phyloP scores from a whole-genome alignment of 2,113 vertebrate species.

The Plotosus lineatus region DNA sequence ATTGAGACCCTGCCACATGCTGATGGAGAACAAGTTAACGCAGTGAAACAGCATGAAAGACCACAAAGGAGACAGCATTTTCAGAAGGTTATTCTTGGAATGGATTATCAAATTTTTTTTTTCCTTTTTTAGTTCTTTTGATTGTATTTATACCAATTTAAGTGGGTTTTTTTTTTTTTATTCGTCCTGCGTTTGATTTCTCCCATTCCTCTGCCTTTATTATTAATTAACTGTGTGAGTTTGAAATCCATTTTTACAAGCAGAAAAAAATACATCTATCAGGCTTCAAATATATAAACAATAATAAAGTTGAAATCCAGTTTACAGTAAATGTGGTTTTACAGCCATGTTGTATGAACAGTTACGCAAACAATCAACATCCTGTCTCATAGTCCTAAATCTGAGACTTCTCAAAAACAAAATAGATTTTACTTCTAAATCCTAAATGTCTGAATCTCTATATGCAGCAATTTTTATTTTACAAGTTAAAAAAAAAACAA shows the following conservation, averaged over 20 bases:
- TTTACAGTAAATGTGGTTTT: conserved; percentile 81
- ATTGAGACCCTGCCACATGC: neutral
- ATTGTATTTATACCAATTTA: conserved; percentile 53
- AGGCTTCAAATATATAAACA: conserved; percentile 98
- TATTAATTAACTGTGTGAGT: conserved; percentile 97
- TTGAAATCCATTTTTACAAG: conserved; percentile 97
- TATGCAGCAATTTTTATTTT: conserved; percentile 13
- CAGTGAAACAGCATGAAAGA: too few species aligned
- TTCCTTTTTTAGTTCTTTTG: conserved; percentile 9
- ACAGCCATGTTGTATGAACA: conserved; percentile 85
- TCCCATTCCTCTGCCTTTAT: conserved; percentile 95
- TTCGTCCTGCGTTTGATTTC: conserved; percentile 46
- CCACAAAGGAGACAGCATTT: conserved; percentile 78
- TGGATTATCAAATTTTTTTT: conserved; percentile 70
- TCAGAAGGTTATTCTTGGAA: conserved; percentile 78
- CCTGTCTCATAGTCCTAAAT: conserved; percentile 9
- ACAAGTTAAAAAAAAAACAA: neutral
- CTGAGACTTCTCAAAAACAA: conserved; percentile 17
- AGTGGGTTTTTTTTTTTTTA: conserved; percentile 36
- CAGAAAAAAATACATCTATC: conserved; percentile 97
- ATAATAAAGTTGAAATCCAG: conserved; percentile 96
- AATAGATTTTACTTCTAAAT: conserved; percentile 10
- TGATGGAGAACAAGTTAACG: too few species aligned
- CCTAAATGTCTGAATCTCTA: conserved; percentile 19
- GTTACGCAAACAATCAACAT: conserved; percentile 72